Evolutionary conservation across 2,888 invertebrate species (phyloP).

Genomic region (Bellardia bayeri): DNA sequence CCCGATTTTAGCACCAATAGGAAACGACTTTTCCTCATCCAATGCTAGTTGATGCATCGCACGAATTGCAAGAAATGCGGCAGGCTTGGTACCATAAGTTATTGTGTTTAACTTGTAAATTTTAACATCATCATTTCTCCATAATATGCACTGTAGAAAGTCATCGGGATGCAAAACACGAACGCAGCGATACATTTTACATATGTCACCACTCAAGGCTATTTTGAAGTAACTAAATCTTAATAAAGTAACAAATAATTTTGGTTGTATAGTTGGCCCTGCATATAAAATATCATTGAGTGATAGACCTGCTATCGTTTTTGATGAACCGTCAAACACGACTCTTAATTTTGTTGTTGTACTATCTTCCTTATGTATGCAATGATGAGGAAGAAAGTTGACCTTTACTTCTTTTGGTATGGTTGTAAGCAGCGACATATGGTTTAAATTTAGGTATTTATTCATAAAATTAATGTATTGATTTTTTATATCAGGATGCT

Average conservation of each 20-base stretch:
- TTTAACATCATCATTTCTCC: slow-evolving; percentile 40
- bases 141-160: slow-evolving; percentile 66
- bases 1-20: slow-evolving; percentile 51
- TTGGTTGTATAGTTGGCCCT: slow-evolving; percentile 61
- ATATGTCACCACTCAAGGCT: slow-evolving; percentile 62
- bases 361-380: slow-evolving; percentile 30
- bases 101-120: slow-evolving; percentile 67
- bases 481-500: slow-evolving; percentile 1
- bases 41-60: slow-evolving; percentile 62
- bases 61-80: slow-evolving; percentile 56
- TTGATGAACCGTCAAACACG: slow-evolving; percentile 37
- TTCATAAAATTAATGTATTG: slow-evolving; percentile 44
- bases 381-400: slow-evolving; percentile 53
- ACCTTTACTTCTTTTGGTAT: too few species aligned
- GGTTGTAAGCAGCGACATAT: too few species aligned
- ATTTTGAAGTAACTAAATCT: slow-evolving; percentile 61
- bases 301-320: slow-evolving; percentile 37
- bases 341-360: slow-evolving; percentile 15
- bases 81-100: slow-evolving; percentile 49
- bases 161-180: slow-evolving; percentile 58
- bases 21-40: slow-evolving; percentile 51
- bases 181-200: slow-evolving; percentile 71
- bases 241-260: slow-evolving; percentile 57
- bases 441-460: slow-evolving; percentile 54
- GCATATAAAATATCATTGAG: slow-evolving; percentile 39